These are phyloP conservation scores for Chionis minor DNA, from an alignment of 2,113 vertebrate species.

Conservation along the genomic window DNA sequence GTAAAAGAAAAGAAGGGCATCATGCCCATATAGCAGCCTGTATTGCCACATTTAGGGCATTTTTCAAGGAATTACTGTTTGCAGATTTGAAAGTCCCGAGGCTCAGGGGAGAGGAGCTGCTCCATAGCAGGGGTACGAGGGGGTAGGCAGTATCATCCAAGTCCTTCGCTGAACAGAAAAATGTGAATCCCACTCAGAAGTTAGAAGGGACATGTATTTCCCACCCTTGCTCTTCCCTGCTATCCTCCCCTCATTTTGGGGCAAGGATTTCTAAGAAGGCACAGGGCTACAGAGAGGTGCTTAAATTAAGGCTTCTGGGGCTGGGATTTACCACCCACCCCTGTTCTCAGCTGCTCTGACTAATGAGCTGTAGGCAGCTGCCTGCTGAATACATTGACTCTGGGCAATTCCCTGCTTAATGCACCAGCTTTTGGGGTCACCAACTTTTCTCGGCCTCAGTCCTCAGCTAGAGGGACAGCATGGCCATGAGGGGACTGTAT, in stretches of 20 bases:
- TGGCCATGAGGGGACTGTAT: background rate
- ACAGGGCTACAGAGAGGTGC: background rate
- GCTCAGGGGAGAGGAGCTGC: background rate
- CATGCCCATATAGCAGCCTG: background rate
- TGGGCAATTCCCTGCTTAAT: background rate
- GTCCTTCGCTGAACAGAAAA: background rate
- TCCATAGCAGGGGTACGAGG: background rate
- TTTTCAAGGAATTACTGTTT: background rate
- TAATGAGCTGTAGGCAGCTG: slow-evolving; percentile 10
- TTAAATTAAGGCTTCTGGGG: background rate
- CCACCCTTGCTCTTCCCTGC: background rate
- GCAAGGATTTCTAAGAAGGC: background rate
- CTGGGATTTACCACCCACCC: slow-evolving; percentile 35
- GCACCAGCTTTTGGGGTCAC: background rate
- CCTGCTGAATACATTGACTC: background rate
- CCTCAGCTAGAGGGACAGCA: background rate
- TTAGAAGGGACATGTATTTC: background rate
- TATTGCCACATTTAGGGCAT: background rate
- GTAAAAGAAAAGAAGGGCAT: background rate
- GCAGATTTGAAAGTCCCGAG: background rate
- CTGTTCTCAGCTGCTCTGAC: slow-evolving; percentile 13
- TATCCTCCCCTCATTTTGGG: background rate
- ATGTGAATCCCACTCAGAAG: background rate
- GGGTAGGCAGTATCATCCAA: background rate
- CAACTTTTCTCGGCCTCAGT: background rate